Evolutionary conservation across 92 coral and sea anemone genomes (phyloP), one percentile per base, ranked within the genome.

Genomic region (Zoanthus sansibaricus): DNA sequence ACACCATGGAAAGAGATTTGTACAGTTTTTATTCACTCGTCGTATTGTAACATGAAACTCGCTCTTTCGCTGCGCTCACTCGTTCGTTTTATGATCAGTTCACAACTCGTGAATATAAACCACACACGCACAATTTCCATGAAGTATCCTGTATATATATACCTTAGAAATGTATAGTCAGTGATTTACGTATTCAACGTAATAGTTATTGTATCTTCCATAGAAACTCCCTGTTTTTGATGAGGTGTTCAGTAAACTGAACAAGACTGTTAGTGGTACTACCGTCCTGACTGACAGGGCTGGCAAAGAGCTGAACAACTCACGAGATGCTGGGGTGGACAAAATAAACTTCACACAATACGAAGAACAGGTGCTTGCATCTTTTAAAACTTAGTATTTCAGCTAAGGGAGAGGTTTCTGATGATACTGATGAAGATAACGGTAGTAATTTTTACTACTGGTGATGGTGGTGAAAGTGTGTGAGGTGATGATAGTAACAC

Each of bases 291-390:
- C 95, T 31, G 79, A 75, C 8, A 72, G 49, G 9, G 90, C 98
- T 21, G 69, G 76, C 83, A 62, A 75, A 67, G 85, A 79, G 25
- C 79, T 94, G 58, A 83, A 92, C 33, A 90, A 92, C 66, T 92
- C 98, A 47, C 30, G 69, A 13, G 77, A 90, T 48, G 98, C 98
- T 44, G 98, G 95, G 2, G 94, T 94, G 16, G 92, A 92, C 7
- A 79, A 94, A 31, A 89, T 90, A 42, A 92, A 92, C 91, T 92
- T 78, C 72, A 86, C 95, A 15, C 79, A 86, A 46, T 94, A 82
- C 69, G 8, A 75, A 3, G 83, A 88, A 72, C 95, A 94, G 91
- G 98, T 90, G 3, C 61, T 45, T 51, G 52, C 9, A 48, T 48
- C 52, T 5, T 48, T 48, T 5, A 5, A 61, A 61, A 61, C 30